phyloP scores from a whole-genome alignment of 2,797 vertebrate species.

The Antrozous pallidus region DNA sequence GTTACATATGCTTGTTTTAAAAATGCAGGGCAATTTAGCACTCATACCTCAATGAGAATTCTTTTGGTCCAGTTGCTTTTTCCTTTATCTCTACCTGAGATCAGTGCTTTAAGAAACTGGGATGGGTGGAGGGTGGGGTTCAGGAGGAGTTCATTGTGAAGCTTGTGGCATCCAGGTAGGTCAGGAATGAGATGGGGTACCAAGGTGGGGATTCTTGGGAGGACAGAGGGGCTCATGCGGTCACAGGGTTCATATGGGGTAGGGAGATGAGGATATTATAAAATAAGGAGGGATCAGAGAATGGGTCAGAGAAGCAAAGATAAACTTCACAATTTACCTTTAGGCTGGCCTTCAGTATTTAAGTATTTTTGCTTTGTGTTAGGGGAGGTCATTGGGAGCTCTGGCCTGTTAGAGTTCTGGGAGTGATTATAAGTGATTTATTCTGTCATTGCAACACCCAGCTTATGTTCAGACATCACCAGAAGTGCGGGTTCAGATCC shows the following conservation, averaged over 20 bases:
- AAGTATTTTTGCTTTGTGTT: neutral
- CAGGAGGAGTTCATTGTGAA: neutral
- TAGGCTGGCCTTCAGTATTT: neutral
- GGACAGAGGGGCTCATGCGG: neutral
- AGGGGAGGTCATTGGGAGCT: neutral
- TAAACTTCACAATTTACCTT: neutral
- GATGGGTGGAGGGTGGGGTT: neutral
- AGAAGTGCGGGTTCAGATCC: constrained; percentile 8
- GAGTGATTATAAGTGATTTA: constrained; percentile 51
- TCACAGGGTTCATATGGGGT: neutral
- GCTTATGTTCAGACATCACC: neutral
- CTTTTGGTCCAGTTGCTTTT: constrained; percentile 9
- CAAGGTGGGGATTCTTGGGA: neutral
- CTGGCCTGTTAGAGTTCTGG: neutral
- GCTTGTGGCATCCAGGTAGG: neutral
- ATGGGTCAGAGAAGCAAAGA: neutral
- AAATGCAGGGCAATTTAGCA: neutral
- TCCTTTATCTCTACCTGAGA: neutral
- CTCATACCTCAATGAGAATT: neutral
- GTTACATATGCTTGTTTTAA: neutral
- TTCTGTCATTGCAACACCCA: neutral
- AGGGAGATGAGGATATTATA: neutral
- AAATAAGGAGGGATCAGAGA: neutral
- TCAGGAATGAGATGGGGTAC: neutral
- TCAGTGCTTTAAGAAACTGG: neutral